Evolutionary conservation across 2,113 vertebrate genomes (phyloP).

Genomic region (Cygnus buccinator): DNA sequence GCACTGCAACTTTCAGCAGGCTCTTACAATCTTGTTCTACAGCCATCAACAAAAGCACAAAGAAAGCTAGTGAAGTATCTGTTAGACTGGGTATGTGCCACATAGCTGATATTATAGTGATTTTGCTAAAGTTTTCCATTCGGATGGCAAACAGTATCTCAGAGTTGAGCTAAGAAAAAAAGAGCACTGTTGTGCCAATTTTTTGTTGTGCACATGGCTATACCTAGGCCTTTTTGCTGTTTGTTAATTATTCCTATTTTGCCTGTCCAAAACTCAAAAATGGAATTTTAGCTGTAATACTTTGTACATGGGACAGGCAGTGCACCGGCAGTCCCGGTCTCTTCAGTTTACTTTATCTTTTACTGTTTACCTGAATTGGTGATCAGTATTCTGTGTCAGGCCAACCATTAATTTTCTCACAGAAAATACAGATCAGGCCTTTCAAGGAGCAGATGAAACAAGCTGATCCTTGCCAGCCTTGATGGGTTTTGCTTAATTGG

Average conservation of each 20-base stretch:
- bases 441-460: conserved; percentile 55
- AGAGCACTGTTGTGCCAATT: neutral
- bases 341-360: neutral
- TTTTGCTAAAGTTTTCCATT: neutral
- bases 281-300: neutral
- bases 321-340: neutral
- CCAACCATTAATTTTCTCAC: conserved; percentile 38
- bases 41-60: neutral
- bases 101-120: neutral
- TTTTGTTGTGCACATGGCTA: neutral
- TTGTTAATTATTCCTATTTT: neutral
- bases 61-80: neutral
- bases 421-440: conserved; percentile 53
- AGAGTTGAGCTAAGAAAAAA: neutral
- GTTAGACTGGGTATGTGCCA: neutral
- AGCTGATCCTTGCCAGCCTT: conserved; percentile 64
- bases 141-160: neutral
- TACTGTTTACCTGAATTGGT: neutral
- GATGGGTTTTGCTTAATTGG: conserved; percentile 58
- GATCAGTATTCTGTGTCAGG: conserved; percentile 60
- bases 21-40: neutral
- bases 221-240: neutral
- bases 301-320: neutral
- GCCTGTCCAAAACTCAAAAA: neutral
- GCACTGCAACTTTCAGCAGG: neutral